A percentile compares a stretch with the other conserved stretches of the same genome.
phyloP scores from a whole-genome alignment of 2,888 invertebrate genomes.

The Stenotaenia linearis region DNA sequence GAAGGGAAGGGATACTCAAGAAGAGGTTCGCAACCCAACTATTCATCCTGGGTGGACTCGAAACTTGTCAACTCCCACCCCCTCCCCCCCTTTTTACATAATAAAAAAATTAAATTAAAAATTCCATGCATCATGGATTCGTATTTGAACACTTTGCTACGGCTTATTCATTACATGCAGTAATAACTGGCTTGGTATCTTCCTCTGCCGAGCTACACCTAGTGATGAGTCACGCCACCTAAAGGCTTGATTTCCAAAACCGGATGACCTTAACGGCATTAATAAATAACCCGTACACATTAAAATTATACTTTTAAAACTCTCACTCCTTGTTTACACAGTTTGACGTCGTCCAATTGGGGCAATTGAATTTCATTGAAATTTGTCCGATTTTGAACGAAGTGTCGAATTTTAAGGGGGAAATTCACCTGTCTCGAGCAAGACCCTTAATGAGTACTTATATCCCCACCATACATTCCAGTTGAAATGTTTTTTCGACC shows the following conservation, averaged over 20 bases:
- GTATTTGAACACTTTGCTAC: not conserved
- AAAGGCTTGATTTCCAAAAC: constrained; percentile 23
- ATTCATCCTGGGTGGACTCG: not conserved
- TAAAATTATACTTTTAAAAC: not conserved
- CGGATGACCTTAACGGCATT: constrained; percentile 19
- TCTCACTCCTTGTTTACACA: not conserved
- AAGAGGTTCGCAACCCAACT: not conserved
- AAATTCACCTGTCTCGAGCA: not conserved
- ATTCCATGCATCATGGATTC: too few species aligned
- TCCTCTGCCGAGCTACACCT: not conserved
- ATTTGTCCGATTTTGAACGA: too few species aligned
- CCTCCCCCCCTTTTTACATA: not conserved
- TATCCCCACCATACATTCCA: constrained; percentile 10
- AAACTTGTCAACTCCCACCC: not conserved
- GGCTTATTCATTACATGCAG: not conserved
- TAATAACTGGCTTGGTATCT: not conserved
- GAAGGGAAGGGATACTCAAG: not conserved
- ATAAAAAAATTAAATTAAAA: too few species aligned
- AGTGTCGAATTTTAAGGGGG: too few species aligned
- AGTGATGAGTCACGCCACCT: constrained; percentile 22
- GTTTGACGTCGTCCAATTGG: not conserved
- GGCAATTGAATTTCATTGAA: too few species aligned
- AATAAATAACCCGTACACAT: not conserved
- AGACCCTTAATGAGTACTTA: not conserved
- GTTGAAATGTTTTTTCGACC: constrained; percentile 12